Conservation (phyloP, 2,888 invertebrate genomes). For the Lithophane ornitopus region DNA sequence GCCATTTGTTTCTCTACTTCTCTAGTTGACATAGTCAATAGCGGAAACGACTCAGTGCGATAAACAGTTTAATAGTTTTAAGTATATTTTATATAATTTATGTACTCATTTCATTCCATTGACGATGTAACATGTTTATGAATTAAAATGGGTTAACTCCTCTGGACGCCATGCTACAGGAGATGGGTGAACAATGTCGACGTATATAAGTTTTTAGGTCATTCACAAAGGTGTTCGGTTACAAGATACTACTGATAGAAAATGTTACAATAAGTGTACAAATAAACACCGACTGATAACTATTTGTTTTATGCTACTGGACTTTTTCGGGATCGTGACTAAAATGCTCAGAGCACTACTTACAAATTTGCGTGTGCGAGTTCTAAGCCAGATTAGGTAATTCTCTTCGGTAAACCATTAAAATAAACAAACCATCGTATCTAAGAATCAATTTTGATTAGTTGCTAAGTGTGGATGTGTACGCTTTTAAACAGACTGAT, state of each 20-base stretch:
- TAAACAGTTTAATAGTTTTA: slow-evolving; percentile 9
- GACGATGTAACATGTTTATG: background rate
- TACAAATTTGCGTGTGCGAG: background rate
- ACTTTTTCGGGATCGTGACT: background rate
- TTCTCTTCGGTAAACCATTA: background rate
- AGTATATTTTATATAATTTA: background rate
- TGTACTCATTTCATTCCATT: background rate
- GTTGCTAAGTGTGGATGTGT: background rate
- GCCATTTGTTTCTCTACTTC: background rate
- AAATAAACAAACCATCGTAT: background rate
- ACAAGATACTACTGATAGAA: slow-evolving; percentile 1
- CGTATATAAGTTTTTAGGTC: slow-evolving; percentile 11
- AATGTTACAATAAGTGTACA: background rate
- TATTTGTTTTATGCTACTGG: background rate
- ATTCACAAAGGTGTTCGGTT: slow-evolving; percentile 2
- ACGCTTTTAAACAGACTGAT: background rate
- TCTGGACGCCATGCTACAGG: background rate
- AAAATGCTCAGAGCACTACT: background rate
- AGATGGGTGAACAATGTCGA: background rate
- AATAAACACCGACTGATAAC: background rate
- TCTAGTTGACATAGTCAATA: slow-evolving; percentile 12
- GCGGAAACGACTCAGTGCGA: slow-evolving; percentile 14
- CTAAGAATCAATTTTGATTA: background rate
- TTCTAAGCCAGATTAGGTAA: background rate
- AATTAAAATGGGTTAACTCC: slow-evolving; percentile 5